Evolutionary conservation across 2,888 invertebrate genomes (phyloP).

Genomic region (Caenorhabditis sp.): DNA sequence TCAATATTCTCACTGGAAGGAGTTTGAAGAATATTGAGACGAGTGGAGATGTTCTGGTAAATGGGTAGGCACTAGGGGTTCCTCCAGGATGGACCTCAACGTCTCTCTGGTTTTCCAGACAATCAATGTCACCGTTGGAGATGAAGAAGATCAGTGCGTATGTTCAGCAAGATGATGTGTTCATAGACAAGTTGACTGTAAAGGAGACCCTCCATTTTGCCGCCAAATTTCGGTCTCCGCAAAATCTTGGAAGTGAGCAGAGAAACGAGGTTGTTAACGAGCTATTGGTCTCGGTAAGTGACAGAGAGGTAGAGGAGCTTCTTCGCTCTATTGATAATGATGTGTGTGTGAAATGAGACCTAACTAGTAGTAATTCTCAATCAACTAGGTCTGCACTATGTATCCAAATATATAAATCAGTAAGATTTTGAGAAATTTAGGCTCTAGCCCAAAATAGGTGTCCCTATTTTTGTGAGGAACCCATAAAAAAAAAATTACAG

Average conservation of each 20-base stretch:
- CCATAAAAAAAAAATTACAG: no score
- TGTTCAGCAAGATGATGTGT: slow-evolving; percentile 89
- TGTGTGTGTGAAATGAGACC: no score
- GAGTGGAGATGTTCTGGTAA: slow-evolving; percentile 47
- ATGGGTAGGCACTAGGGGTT: no score
- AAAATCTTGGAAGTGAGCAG: slow-evolving; percentile 51
- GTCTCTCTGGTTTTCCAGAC: slow-evolving; percentile 15
- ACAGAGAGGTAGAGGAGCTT: no score
- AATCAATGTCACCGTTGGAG: slow-evolving; percentile 21
- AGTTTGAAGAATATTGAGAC: slow-evolving; percentile 41
- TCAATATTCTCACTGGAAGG: slow-evolving; percentile 83
- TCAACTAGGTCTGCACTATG: no score
- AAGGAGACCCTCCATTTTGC: slow-evolving; percentile 86
- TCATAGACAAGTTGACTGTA: slow-evolving; percentile 84
- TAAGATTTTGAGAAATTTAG: no score
- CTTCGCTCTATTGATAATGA: no score
- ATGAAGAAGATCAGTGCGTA: slow-evolving; percentile 81
- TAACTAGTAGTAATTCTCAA: no score
- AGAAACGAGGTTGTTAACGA: slow-evolving; percentile 33
- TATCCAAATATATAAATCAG: no score
- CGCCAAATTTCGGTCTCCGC: slow-evolving; percentile 69
- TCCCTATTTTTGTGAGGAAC: no score
- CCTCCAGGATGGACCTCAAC: no score
- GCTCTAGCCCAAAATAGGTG: no score
- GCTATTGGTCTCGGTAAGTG: slow-evolving; percentile 20